Evolutionary conservation across 2,888 invertebrate species (phyloP).

Genomic region (Serrognathus titanus): DNA sequence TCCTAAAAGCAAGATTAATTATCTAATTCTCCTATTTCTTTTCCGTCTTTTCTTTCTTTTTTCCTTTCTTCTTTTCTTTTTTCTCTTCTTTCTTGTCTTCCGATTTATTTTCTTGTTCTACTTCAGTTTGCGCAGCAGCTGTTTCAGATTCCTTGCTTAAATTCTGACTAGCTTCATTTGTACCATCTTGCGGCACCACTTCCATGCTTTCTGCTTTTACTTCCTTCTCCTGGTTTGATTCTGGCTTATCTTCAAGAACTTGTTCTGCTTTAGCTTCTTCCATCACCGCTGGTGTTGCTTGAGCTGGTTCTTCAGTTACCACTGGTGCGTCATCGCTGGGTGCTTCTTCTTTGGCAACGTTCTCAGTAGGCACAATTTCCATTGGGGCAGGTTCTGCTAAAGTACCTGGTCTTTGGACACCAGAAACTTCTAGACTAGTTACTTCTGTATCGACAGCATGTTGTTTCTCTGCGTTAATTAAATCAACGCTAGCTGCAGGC

Average conservation of each 20-base stretch:
- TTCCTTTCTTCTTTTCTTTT: conserved; percentile 39
- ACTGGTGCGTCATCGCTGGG: neutral
- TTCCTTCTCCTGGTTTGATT: conserved; percentile 27
- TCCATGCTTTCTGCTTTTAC: conserved; percentile 31
- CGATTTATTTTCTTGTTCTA: conserved; percentile 36
- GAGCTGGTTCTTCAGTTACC: conserved; percentile 2
- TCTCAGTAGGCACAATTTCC: conserved; percentile 14
- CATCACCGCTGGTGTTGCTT: neutral
- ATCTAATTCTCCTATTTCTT: conserved; percentile 8
- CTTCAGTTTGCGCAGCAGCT: conserved; percentile 22
- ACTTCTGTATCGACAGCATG: neutral
- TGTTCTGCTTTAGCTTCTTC: neutral
- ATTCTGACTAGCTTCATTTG: neutral
- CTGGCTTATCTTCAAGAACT: conserved; percentile 4
- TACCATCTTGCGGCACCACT: neutral
- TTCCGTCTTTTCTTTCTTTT: conserved; percentile 24
- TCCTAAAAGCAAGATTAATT: conserved; percentile 3
- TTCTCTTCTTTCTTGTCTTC: conserved; percentile 34
- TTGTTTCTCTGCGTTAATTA: conserved; percentile 4
- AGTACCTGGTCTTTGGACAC: conserved; percentile 21
- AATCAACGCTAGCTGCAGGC: conserved; percentile 9
- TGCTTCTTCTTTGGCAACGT: neutral
- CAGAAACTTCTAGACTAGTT: conserved; percentile 21
- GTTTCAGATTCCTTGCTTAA: neutral
- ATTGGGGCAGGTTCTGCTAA: conserved; percentile 25